Evolutionary conservation across 2,888 invertebrate species (phyloP), one percentile per base, ranked within the genome.

Genomic region (Hyles lineata): DNA sequence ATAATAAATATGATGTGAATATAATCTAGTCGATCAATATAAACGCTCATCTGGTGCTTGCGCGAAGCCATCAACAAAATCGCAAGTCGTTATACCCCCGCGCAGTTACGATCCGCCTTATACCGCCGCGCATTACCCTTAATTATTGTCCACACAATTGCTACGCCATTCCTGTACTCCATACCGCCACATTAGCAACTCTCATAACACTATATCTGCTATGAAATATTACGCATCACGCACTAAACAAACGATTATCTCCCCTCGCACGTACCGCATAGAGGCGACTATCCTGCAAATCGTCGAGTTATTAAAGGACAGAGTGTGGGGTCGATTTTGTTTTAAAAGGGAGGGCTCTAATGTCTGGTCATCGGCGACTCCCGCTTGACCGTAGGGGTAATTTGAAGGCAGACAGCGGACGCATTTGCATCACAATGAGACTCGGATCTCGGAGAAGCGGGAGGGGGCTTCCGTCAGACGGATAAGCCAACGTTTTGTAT

Each of bases 361-460:
- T 92, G 92, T 88, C 87, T 89, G 92, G 91, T 90, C 91, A 91
- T 90, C 89, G 90, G 86, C 84, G 89, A 85, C 85, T 90, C 90
- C 85, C 84, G 90, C 90, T 92, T 93, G 94, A 92, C 94, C 93
- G 92, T 90, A 91, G 90, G 92, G 92, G 90, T 91, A 92, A 93
- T 94, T 94, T 92, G 89, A 88, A 94, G 89, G 93, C 94, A 94
- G 94, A 94, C 94, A 92, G 89, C 92, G 92, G 84, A 89, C 90
- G 82, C 89, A 94, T 94, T 94, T 94, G 93, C 94, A 94, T 94
- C 84, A 94, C 92, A 94, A 94, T 92, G 91, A 89, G 86, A 87
- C 80, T 88, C 86, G 90, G 89, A 91, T 91, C 90, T 89, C 87
- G 83, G 81, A 80, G 81, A 74, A 74, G 81, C 79, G 78, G 83